Conservation (phyloP, 2,113 vertebrate genomes). For the Lophura nycthemera region DNA sequence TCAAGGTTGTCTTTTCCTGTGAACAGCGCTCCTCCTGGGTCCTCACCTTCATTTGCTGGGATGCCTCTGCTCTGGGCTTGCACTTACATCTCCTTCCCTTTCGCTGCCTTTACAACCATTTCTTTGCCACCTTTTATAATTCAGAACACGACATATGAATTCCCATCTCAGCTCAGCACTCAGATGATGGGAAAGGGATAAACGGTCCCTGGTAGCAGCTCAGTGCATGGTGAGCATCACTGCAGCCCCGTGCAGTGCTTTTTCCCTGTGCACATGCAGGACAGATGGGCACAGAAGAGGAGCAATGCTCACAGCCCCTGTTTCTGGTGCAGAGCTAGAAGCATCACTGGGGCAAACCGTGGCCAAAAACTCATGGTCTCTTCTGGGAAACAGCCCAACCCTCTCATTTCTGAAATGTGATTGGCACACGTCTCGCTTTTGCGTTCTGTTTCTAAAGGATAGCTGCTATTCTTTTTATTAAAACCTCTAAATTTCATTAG, state of each 20-base stretch:
- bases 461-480: not conserved
- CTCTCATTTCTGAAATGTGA: not conserved
- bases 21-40: not conserved
- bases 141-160: not conserved
- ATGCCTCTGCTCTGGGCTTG: not conserved
- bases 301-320: not conserved
- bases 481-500: slow-evolving; percentile 71
- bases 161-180: fast-evolving
- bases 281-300: fast-evolving
- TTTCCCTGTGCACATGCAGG: not conserved
- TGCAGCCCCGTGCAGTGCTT: fast-evolving
- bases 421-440: not conserved
- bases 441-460: slow-evolving; percentile 47
- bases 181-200: not conserved
- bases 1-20: slow-evolving; percentile 27
- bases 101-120: not conserved
- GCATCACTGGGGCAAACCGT: not conserved
- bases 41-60: not conserved
- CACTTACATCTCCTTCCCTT: not conserved
- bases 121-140: not conserved
- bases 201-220: not conserved
- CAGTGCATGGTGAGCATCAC: fast-evolving
- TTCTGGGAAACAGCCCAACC: slow-evolving; percentile 8
- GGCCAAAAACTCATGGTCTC: not conserved
- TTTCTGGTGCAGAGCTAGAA: not conserved